Conservation (phyloP, 2,113 vertebrate genomes). For the Cebus imitator region DNA sequence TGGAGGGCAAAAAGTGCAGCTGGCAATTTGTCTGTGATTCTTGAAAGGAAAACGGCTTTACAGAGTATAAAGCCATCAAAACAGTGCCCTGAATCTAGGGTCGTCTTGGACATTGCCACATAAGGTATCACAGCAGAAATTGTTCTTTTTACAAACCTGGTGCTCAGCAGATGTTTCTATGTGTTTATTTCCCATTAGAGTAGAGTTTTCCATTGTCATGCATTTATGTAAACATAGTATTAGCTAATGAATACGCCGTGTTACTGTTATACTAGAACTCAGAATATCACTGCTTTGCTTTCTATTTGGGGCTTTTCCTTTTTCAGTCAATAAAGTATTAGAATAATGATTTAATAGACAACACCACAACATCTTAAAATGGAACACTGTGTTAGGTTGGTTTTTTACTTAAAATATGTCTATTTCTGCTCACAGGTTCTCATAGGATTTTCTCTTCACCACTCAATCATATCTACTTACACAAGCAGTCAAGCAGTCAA, state of each 20-base stretch:
- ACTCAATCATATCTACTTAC: constrained; percentile 79
- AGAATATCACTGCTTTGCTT: constrained; percentile 45
- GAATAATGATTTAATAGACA: constrained; percentile 63
- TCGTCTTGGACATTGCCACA: constrained; percentile 51
- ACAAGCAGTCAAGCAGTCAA: constrained; percentile 81
- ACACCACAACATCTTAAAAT: constrained; percentile 48
- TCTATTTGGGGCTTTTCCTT: constrained; percentile 48
- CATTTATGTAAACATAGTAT: constrained; percentile 66
- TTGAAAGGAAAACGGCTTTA: constrained; percentile 63
- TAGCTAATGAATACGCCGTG: constrained; percentile 68
- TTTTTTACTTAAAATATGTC: constrained; percentile 59
- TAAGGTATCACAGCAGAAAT: constrained; percentile 42
- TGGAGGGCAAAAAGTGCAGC: constrained; percentile 58
- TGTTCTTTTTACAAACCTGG: constrained; percentile 50
- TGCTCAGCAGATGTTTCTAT: constrained; percentile 29
- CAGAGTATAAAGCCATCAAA: constrained; percentile 64
- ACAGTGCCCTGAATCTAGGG: not conserved
- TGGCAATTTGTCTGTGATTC: constrained; percentile 64
- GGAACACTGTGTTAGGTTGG: not conserved
- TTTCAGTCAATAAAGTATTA: constrained; percentile 69
- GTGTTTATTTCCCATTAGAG: constrained; percentile 58
- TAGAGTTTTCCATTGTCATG: constrained; percentile 54
- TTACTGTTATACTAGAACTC: constrained; percentile 34
- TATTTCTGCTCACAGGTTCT: constrained; percentile 82
- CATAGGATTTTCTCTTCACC: constrained; percentile 77